phyloP scores from a whole-genome alignment of 23 tunicate species.

The Ciona savignyi region DNA sequence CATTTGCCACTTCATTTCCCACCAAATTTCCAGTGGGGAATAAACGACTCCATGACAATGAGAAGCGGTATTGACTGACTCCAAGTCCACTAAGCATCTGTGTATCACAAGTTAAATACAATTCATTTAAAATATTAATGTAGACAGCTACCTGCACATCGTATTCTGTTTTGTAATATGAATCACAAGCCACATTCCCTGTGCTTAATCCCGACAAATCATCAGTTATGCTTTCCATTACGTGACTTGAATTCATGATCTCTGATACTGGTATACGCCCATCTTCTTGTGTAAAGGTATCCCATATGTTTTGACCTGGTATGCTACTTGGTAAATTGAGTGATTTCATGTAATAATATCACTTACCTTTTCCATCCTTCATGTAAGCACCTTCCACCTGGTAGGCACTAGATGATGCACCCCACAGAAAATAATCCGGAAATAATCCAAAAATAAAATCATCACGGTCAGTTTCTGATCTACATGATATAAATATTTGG shows the following conservation, averaged over 20 bases:
- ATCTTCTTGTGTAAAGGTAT: conserved; percentile 46
- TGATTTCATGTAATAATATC: not conserved
- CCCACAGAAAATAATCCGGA: conserved; percentile 52
- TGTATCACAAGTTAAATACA: not conserved
- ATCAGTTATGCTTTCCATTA: conserved; percentile 51
- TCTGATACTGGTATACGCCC: conserved; percentile 43
- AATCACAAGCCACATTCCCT: conserved; percentile 80
- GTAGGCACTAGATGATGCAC: conserved; percentile 54
- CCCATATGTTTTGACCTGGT: conserved; percentile 79
- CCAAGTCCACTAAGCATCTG: conserved; percentile 59
- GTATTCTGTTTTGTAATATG: conserved; percentile 54
- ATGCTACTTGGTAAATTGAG: not conserved
- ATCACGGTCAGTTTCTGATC: conserved; percentile 18
- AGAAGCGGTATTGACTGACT: conserved; percentile 50
- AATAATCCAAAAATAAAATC: conserved; percentile 36
- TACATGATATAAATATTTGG: not conserved
- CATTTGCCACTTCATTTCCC: conserved; percentile 27
- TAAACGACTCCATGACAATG: conserved; percentile 91
- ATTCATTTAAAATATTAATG: no score
- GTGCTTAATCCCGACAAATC: conserved; percentile 53
- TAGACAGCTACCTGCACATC: conserved; percentile 85
- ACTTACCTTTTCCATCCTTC: conserved; percentile 67
- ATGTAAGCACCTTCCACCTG: conserved; percentile 70
- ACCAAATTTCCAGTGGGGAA: conserved; percentile 64
- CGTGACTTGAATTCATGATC: conserved; percentile 24